phyloP scores from a whole-genome alignment of 2,888 invertebrate species.

The Eutolmus rufibarbis region DNA sequence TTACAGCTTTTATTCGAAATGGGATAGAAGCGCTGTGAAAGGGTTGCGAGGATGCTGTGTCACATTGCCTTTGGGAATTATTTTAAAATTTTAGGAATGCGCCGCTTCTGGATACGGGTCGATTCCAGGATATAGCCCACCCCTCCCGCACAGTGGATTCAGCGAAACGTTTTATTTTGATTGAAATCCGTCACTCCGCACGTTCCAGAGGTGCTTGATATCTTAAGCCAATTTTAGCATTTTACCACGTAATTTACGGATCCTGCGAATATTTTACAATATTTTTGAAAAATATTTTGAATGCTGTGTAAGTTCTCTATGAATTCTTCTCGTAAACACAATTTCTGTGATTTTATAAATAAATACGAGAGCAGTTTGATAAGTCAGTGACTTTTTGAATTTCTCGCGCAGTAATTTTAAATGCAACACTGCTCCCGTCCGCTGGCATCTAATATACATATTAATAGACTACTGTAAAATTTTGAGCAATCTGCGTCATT shows the following conservation, averaged over 20 bases:
- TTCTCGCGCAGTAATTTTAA: too few species aligned
- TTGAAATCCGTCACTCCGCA: neutral
- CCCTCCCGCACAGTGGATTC: neutral
- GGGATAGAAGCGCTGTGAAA: neutral
- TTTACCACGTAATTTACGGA: neutral
- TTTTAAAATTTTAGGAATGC: neutral
- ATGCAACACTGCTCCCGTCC: too few species aligned
- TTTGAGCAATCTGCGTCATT: too few species aligned
- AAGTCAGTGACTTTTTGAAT: too few species aligned
- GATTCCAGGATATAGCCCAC: neutral
- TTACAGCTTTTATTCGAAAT: neutral
- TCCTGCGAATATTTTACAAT: neutral
- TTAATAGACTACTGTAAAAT: too few species aligned
- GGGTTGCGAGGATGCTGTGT: neutral
- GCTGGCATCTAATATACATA: too few species aligned
- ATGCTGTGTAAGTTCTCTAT: neutral
- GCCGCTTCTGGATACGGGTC: neutral
- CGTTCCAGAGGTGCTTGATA: neutral
- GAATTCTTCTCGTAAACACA: neutral
- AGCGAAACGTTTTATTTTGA: neutral
- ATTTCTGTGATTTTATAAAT: neutral
- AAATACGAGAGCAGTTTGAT: too few species aligned
- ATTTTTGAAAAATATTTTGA: neutral
- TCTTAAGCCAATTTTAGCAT: neutral
- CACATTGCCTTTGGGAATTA: neutral